Evolutionary conservation across 2,888 invertebrate genomes (phyloP), one percentile per base, ranked within the genome.

Genomic region (Coelinius sp.): DNA sequence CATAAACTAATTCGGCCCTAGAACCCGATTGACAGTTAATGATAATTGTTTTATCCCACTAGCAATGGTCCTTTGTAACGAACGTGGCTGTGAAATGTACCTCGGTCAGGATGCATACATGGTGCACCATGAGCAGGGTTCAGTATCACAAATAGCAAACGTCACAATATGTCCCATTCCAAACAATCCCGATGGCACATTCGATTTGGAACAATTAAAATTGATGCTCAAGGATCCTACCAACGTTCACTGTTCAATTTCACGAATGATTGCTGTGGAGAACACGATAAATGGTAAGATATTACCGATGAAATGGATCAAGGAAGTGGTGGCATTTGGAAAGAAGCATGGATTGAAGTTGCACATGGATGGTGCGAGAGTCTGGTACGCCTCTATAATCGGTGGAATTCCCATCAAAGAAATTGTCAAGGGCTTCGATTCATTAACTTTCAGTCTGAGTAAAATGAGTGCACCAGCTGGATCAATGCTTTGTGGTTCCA

Each of bases 391-490:
- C 1, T 92, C 94, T 0, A 91, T 93, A n/a, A 91, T 92, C 62
- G 88, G 93, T 35, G 90, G 92, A 35, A 89, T 92, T 64, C 85
- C 93, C 0, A 92, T 92, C 0, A 88, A 91, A 22, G 89, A 93
- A 49, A 90, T 97, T 20, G 92, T 91, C 3, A 88, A 91, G 71
- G 91, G 92, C 77, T 94, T 94, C 75, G 95, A 95, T 85, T 94
- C 95, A 0, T 92, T 97, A 1, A 93, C 93, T 68, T 92, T 97
- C 81, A 98, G 98, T 85, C 91, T 99, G 77, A 97, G 97, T 84
- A 98, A 98, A 89, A 94, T 99, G 17, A 95, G 96, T 1, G 94
- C 96, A 31, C 98, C 98, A 0, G 92, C 94, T 1, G 98, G 98
- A 0, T 95, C 97, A 0, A 88, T 97, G 7, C 88, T 98, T 2